Conservation (phyloP, 2,888 invertebrate species). For the Cephus pulcher region DNA sequence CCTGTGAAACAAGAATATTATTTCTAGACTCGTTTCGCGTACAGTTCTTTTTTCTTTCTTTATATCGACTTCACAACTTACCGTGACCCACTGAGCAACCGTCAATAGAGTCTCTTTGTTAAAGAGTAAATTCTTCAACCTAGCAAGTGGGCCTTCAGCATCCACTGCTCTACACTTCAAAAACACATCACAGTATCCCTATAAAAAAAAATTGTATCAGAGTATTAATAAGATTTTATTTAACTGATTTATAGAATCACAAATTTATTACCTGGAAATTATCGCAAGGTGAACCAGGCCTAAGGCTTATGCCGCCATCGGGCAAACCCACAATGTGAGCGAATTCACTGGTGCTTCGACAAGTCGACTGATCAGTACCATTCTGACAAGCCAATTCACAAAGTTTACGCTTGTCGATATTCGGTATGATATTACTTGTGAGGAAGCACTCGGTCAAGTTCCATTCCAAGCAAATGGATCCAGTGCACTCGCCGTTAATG, state of each 20-base stretch:
- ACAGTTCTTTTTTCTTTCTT: background rate
- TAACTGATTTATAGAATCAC: background rate
- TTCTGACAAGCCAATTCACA: conserved; percentile 98
- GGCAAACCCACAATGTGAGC: conserved; percentile 80
- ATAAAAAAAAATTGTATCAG: conserved; percentile 35
- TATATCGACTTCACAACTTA: conserved; percentile 58
- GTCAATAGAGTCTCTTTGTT: conserved; percentile 89
- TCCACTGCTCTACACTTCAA: conserved; percentile 98
- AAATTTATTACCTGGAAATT: conserved; percentile 84
- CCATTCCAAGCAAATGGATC: conserved; percentile 95
- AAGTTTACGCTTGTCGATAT: conserved; percentile 84
- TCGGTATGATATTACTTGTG: conserved; percentile 80
- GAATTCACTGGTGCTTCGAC: conserved; percentile 90
- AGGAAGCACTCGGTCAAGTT: conserved; percentile 95
- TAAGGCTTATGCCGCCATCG: conserved; percentile 83
- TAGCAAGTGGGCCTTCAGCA: conserved; percentile 96
- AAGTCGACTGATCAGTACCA: conserved; percentile 78
- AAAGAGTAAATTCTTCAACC: conserved; percentile 94
- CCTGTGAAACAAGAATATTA: conserved; percentile 65
- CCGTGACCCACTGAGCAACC: conserved; percentile 93
- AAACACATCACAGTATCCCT: conserved; percentile 99
- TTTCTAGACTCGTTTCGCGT: conserved; percentile 6
- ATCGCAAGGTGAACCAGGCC: conserved; percentile 98
- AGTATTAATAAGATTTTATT: background rate
- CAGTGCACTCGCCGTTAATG: conserved; percentile 90